These are phyloP conservation scores for Symphodus melops DNA, from an alignment of 2,113 vertebrate species.

Conservation along the genomic window DNA sequence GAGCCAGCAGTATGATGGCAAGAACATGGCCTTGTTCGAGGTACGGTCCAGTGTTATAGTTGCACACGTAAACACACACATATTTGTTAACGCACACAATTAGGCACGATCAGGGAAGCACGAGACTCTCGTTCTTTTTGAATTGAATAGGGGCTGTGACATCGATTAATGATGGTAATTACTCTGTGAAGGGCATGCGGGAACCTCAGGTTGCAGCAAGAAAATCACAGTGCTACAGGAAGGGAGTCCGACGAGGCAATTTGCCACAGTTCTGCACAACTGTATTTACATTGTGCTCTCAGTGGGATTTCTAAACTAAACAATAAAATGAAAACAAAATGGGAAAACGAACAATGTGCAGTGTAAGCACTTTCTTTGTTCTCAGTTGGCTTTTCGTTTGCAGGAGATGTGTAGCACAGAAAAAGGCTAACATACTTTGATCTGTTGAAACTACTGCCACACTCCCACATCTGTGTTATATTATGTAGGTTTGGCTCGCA, in stretches of 20 bases:
- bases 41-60: slow-evolving; percentile 69
- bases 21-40: slow-evolving; percentile 99
- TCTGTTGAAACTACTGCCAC: slow-evolving; percentile 13
- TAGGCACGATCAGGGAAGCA: background rate
- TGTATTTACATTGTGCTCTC: slow-evolving; percentile 49
- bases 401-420: background rate
- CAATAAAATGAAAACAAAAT: slow-evolving; percentile 14
- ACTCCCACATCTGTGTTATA: background rate
- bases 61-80: background rate
- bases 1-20: slow-evolving; percentile 94
- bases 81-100: slow-evolving; percentile 19
- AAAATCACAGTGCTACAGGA: slow-evolving; percentile 38
- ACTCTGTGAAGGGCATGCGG: slow-evolving; percentile 70
- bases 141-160: slow-evolving; percentile 64
- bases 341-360: slow-evolving; percentile 1
- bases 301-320: slow-evolving; percentile 41
- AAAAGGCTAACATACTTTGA: slow-evolving; percentile 2
- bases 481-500: background rate
- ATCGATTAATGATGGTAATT: slow-evolving; percentile 77
- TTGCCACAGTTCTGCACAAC: slow-evolving; percentile 36
- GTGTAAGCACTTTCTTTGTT: slow-evolving; percentile 1
- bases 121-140: slow-evolving; percentile 26
- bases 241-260: slow-evolving; percentile 39
- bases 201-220: slow-evolving; percentile 62
- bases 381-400: slow-evolving; percentile 1